Conservation (phyloP, 2,113 vertebrate species). For the Labeo catla region DNA sequence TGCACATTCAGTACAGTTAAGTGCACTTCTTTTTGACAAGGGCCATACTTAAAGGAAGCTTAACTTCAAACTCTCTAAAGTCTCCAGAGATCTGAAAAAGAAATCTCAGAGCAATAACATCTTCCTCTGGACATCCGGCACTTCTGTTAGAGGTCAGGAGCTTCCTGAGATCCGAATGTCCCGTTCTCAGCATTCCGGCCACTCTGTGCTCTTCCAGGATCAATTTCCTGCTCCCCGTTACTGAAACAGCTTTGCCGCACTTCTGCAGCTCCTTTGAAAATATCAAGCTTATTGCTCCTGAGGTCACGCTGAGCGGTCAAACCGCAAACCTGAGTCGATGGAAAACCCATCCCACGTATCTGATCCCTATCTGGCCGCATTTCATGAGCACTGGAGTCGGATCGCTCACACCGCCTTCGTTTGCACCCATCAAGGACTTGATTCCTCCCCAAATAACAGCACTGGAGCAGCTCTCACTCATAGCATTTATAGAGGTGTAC, state of each 20-base stretch:
- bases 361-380: constrained; percentile 65
- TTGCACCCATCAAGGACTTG: constrained; percentile 10
- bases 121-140: background rate
- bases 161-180: constrained; percentile 4
- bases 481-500: constrained; percentile 52
- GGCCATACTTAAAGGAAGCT: background rate
- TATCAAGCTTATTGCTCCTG: constrained; percentile 10
- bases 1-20: no score
- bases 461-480: constrained; percentile 38
- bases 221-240: background rate
- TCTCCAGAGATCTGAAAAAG: background rate
- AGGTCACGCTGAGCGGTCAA: constrained; percentile 23
- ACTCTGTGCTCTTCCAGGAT: constrained; percentile 8
- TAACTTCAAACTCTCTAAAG: background rate
- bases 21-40: background rate
- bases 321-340: constrained; percentile 60
- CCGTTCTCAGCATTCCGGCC: background rate
- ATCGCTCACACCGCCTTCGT: constrained; percentile 46
- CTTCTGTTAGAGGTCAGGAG: background rate
- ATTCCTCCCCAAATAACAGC: constrained; percentile 36
- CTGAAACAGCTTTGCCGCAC: background rate
- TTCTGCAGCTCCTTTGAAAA: constrained; percentile 13
- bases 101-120: background rate
- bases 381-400: constrained; percentile 26
- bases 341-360: constrained; percentile 55